These are phyloP conservation scores for Brienomyrus longianalis DNA, from an alignment of 2,113 vertebrate species.

Conservation along the genomic window DNA sequence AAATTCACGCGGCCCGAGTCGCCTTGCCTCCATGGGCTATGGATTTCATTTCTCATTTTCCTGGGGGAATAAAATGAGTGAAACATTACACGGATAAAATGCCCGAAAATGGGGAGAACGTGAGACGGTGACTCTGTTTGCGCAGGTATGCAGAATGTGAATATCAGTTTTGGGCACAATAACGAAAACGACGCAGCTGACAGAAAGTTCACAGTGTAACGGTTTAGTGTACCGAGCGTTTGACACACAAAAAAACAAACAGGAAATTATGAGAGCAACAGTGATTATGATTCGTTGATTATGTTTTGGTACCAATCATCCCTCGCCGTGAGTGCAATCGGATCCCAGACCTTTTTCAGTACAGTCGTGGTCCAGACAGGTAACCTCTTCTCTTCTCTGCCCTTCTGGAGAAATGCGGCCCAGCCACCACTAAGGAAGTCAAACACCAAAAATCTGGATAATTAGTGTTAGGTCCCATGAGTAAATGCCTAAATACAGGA, in stretches of 20 bases:
- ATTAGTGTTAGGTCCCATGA: background rate
- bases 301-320: too few relatives aligned
- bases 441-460: background rate
- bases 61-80: background rate
- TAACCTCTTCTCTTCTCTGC: background rate
- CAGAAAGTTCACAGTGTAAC: background rate
- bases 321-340: background rate
- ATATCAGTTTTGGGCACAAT: background rate
- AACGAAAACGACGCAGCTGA: background rate
- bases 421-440: background rate
- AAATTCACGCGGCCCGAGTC: background rate
- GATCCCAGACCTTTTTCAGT: background rate
- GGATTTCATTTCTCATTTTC: background rate
- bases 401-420: background rate
- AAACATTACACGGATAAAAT: background rate
- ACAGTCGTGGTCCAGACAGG: background rate
- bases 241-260: too few relatives aligned
- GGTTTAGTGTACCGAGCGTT: too few relatives aligned
- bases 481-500: background rate
- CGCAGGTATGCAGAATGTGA: background rate
- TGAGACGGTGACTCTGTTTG: background rate
- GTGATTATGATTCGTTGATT: too few relatives aligned
- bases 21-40: background rate
- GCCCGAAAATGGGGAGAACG: background rate
- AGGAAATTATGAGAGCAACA: too few relatives aligned